Base-by-base conservation (phyloP, 2,113 vertebrate genomes). In the Todiramphus saurophagus region DNA sequence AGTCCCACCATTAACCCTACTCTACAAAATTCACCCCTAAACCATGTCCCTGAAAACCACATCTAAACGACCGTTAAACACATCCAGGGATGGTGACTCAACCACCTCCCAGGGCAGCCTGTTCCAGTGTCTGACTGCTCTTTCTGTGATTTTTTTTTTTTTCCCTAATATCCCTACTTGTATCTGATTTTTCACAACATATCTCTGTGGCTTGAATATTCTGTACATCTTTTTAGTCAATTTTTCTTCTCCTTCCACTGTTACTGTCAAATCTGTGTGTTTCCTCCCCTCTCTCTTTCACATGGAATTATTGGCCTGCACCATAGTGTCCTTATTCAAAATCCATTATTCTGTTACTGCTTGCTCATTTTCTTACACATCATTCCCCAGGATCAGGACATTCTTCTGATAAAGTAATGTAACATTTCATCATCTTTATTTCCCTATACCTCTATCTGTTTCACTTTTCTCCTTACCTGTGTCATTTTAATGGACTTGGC, bases 391-490 rank as follows among this genome's bases (percentile, higher is more conserved):
- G 27, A 91, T 74, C n/a, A 80, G 21, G 39, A 83, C 46, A 59
- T 74, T 83, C 28, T 90, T 91, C 63, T 79, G 46, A 74, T 74
- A 89, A 85, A 69, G 44, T 58, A 90, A 41, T 46, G 30, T 27
- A 76, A 72, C 21, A 39, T 94, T 94, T 90, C 10, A 91, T 91
- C 84, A 76, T 93, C 41, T 94, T 91, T 79, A 90, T 93, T 96
- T 83, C 53, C 84, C 27, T 56, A 31, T 28, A 16, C 5, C 24
- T 95, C 69, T 58, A 63, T 89, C 59, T 82, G 18, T 95, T 93
- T 95, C 44, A 7, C 7, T 76, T 86, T 95, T 58, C 41, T 94
- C 60, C 43, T 80, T 93, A 63, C 46, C 73, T 82, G 21, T 70
- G 80, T 76, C 72, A 81, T 83, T 93, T 73, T 67, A 84, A 89